Percentiles rank a stretch among this genome's conserved stretches.
Evolutionary conservation across 2,888 invertebrate species (phyloP).

Genomic region (Eulithis testata): DNA sequence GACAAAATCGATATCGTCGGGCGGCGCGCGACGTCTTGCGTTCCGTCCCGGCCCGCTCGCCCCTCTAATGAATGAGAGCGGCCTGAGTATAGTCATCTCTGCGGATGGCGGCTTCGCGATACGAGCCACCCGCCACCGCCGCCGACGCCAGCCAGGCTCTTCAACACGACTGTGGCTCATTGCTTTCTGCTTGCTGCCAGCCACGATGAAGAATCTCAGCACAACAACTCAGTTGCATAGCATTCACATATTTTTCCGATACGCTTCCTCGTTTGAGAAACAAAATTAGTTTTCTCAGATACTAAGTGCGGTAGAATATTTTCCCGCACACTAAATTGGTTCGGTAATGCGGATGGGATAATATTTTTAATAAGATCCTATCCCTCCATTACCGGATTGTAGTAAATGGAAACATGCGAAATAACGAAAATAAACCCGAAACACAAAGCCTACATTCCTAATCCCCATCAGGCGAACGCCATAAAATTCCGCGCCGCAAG

Average conservation of each 20-base stretch:
- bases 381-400: slow-evolving; percentile 24
- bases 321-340: slow-evolving; percentile 22
- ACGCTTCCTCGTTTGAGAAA: slow-evolving; percentile 14
- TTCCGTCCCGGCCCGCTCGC: slow-evolving; percentile 66
- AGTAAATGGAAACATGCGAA: slow-evolving; percentile 27
- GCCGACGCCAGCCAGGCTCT: slow-evolving; percentile 58
- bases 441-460: slow-evolving; percentile 43
- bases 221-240: slow-evolving; percentile 22
- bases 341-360: slow-evolving; percentile 29
- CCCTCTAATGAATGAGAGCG: slow-evolving; percentile 84
- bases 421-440: slow-evolving; percentile 28
- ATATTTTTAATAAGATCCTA: slow-evolving; percentile 29
- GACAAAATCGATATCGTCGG: slow-evolving; percentile 83
- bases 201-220: slow-evolving; percentile 61
- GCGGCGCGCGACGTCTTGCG: slow-evolving; percentile 83
- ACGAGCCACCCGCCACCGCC: slow-evolving; percentile 64
- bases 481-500: slow-evolving; percentile 39
- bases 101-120: slow-evolving; percentile 76
- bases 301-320: slow-evolving; percentile 27
- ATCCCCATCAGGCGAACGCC: slow-evolving; percentile 42
- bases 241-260: slow-evolving; percentile 19
- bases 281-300: slow-evolving; percentile 22
- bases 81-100: slow-evolving; percentile 81
- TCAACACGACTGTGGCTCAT: slow-evolving; percentile 38
- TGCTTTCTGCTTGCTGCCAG: slow-evolving; percentile 47